Evolutionary conservation across 2,888 invertebrate species (phyloP).

Genomic region (Sabatieria punctata): DNA sequence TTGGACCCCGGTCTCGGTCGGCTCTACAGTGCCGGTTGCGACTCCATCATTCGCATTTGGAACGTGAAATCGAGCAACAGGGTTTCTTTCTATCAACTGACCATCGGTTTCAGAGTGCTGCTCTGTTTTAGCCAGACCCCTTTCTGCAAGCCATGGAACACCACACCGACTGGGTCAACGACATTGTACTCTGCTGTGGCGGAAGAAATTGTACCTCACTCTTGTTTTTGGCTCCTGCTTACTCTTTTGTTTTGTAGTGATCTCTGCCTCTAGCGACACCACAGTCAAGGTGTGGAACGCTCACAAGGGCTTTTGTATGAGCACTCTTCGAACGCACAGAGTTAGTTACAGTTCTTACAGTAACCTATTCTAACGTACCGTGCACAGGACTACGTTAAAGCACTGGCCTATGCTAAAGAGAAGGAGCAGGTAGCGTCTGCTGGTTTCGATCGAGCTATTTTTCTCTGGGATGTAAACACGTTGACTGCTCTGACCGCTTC

Average conservation of each 20-base stretch:
- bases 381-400: constrained; percentile 73
- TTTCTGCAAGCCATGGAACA: constrained; percentile 98
- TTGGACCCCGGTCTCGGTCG: constrained; percentile 68
- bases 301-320: constrained; percentile 97
- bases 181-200: constrained; percentile 88
- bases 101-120: neutral
- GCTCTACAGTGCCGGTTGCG: constrained; percentile 85
- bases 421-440: constrained; percentile 77
- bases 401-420: constrained; percentile 89
- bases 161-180: constrained; percentile 99
- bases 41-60: constrained; percentile 72
- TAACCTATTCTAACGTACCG: neutral
- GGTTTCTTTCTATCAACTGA: neutral
- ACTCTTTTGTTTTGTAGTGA: constrained; percentile 48
- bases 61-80: constrained; percentile 42
- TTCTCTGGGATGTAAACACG: constrained; percentile 96
- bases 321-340: constrained; percentile 86
- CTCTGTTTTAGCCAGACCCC: neutral
- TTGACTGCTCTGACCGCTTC: constrained; percentile 89
- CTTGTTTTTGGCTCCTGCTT: neutral
- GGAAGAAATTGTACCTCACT: constrained; percentile 70
- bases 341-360: constrained; percentile 17
- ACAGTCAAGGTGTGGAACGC: constrained; percentile 99
- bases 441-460: constrained; percentile 86
- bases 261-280: constrained; percentile 96